Evolutionary conservation across 2,113 vertebrate genomes (phyloP).

Genomic region (Isichthys henryi): DNA sequence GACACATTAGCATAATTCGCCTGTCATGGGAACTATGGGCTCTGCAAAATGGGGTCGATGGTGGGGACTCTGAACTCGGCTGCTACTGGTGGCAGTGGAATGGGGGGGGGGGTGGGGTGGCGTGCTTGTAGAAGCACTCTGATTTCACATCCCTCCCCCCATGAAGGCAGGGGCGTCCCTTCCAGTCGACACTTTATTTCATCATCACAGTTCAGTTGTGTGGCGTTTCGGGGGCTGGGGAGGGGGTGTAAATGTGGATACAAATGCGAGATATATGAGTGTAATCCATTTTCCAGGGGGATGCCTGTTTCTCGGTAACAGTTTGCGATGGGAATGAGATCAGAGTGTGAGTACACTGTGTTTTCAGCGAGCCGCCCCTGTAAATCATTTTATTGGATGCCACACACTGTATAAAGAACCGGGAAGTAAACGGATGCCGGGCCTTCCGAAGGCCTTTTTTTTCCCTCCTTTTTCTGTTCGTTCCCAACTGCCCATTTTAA

Average conservation of each 20-base stretch:
- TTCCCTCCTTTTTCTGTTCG: neutral
- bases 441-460: neutral
- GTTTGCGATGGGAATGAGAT: constrained; percentile 9
- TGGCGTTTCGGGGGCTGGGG: neutral
- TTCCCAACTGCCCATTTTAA: neutral
- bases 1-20: constrained; percentile 38
- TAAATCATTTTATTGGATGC: constrained; percentile 5
- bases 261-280: constrained; percentile 7
- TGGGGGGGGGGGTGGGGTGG: constrained; percentile 10
- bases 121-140: constrained; percentile 11
- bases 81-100: constrained; percentile 22
- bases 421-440: neutral
- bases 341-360: neutral
- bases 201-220: neutral
- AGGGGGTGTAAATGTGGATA: constrained; percentile 8
- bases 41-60: constrained; percentile 27
- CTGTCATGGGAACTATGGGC: constrained; percentile 23
- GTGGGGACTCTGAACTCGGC: constrained; percentile 8
- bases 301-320: constrained; percentile 4
- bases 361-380: neutral
- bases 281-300: constrained; percentile 11
- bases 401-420: neutral
- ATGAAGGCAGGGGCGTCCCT: constrained; percentile 34
- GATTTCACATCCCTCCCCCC: constrained; percentile 31
- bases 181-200: neutral